Base-by-base conservation (phyloP, 1,140 invertebrate genomes). In the Littorina saxatilis region DNA sequence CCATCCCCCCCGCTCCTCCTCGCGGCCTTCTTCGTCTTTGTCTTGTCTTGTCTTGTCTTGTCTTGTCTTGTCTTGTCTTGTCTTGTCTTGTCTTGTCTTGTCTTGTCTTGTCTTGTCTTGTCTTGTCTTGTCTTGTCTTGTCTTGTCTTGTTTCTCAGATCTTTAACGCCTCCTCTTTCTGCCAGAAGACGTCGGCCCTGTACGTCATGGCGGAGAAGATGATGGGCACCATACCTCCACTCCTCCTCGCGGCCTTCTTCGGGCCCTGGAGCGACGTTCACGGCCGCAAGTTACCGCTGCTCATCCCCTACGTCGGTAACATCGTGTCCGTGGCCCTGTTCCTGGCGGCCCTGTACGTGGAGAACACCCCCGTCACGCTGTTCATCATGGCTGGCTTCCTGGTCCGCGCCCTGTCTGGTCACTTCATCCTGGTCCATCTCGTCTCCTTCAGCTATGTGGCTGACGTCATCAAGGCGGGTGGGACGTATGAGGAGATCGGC, bases 381-480 rank as follows among this genome's bases (percentile, higher is more conserved):
- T n/a, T 73, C 27, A 35, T 73, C 29, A 73, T 73, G 70, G n/a
- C 23, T 2, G 70, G 70, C 3, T 73, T 73, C 70, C 4, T 29
- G 9, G 23, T 50, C 2, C 40, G 70, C 3, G 13, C 40, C 39
- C n/a, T 73, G 20, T 50, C 23, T n/a, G 70, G 70, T 15, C 70
- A 73, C n/a, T 47, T 29, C n/a, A 50, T 73, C 70, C 70, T 73
- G 23, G 7, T 73, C 9, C 70, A 52, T 43, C 40, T 73, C 23
- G 17, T 73, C 39, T 73, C 70, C 39, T 73, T 50, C 40, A 73
- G 70, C 40, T 52, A 73, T 27, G 37, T 52, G 4, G 70, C 70
- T 2, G 70, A 73, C 43, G 27, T 47, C 39, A 43, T 73, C 29
- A 5, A 17, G 5, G 20, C 4, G 23, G 23, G 2, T n/a, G 70